Evolutionary conservation across 35 echinoderm and acorn worm genomes (phyloP).

Genomic region (Patiria miniata): DNA sequence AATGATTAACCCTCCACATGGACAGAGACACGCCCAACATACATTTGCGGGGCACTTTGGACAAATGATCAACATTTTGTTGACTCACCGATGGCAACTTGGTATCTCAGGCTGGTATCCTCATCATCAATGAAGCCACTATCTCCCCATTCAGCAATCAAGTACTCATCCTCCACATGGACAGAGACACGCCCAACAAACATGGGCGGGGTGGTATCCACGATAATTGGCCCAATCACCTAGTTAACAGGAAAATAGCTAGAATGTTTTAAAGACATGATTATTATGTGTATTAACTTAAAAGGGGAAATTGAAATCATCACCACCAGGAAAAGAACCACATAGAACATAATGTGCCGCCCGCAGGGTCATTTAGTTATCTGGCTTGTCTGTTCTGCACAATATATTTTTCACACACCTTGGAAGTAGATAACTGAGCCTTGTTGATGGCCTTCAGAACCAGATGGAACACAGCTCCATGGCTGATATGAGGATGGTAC

Average conservation of each 20-base stretch:
- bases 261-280: no score
- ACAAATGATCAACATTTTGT: not conserved
- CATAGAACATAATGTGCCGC: not conserved
- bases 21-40: not conserved
- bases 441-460: conserved; percentile 40
- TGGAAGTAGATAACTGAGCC: conserved; percentile 39
- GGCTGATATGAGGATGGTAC: conserved; percentile 46
- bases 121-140: conserved; percentile 37
- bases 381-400: not conserved
- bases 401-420: not conserved
- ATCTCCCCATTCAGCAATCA: conserved; percentile 30
- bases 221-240: conserved; percentile 55
- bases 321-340: not conserved
- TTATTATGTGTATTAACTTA: not conserved
- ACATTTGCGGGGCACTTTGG: not conserved
- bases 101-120: conserved; percentile 28
- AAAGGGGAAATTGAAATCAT: not conserved
- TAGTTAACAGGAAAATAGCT: not conserved
- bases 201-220: conserved; percentile 43
- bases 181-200: conserved; percentile 28
- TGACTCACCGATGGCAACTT: conserved; percentile 44
- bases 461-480: conserved; percentile 36
- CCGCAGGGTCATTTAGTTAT: not conserved
- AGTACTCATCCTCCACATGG: not conserved
- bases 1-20: no score